Conservation (phyloP, 2,888 invertebrate species). For the Orgyia antiqua region DNA sequence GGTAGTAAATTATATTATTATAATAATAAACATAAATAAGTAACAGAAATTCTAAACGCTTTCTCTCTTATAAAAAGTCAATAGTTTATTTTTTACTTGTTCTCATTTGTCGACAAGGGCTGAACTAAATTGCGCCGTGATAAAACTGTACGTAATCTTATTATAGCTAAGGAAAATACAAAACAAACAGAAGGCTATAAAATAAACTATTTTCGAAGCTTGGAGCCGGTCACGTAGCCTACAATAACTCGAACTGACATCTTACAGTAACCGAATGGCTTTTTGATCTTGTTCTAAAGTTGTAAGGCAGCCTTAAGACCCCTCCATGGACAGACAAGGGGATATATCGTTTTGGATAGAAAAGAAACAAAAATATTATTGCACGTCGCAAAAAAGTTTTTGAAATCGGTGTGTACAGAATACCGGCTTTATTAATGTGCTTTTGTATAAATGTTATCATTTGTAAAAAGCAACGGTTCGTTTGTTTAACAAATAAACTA, state of each 20-base stretch:
- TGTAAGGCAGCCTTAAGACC: conserved; percentile 22
- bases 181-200: conserved; percentile 29
- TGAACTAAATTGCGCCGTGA: conserved; percentile 15
- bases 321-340: conserved; percentile 24
- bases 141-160: conserved; percentile 22
- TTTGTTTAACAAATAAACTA: too few species aligned
- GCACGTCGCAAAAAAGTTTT: too few species aligned
- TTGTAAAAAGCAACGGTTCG: too few species aligned
- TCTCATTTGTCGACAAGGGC: conserved; percentile 3
- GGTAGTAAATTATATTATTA: too few species aligned
- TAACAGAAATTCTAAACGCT: too few species aligned
- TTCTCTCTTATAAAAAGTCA: neutral
- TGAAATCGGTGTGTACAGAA: too few species aligned
- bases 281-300: conserved; percentile 57
- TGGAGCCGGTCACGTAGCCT: conserved; percentile 56
- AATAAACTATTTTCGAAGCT: conserved; percentile 38
- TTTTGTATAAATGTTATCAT: too few species aligned
- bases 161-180: conserved; percentile 18
- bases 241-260: conserved; percentile 62
- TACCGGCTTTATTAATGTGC: too few species aligned
- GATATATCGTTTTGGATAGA: too few species aligned
- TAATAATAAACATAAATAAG: neutral
- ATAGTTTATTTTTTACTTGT: conserved; percentile 3
- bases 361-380: too few species aligned
- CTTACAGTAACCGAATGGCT: conserved; percentile 54